Evolutionary conservation across 2,113 vertebrate genomes (phyloP).

Genomic region (Naja naja): DNA sequence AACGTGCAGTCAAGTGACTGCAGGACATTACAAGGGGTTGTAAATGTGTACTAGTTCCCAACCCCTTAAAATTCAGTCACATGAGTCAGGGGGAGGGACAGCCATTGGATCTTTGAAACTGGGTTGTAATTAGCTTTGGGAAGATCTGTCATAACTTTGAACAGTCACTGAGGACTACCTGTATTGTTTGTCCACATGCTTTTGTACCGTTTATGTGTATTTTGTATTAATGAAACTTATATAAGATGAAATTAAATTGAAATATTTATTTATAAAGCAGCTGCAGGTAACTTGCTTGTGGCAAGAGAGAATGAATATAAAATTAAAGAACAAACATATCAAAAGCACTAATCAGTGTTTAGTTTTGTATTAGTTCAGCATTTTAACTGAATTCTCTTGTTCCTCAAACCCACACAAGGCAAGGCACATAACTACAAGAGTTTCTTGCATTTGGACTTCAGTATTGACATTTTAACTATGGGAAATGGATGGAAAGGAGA

Average conservation of each 20-base stretch:
- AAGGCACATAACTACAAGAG: neutral
- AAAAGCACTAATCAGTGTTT: neutral
- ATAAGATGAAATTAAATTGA: neutral
- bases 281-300: neutral
- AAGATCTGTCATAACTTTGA: neutral
- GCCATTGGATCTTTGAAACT: neutral
- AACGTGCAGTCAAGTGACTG: neutral
- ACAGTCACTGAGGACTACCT: neutral
- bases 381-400: neutral
- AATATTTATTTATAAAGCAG: neutral
- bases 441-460: neutral
- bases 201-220: neutral
- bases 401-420: neutral
- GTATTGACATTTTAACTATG: neutral
- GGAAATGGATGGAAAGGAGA: neutral
- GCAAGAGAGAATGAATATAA: neutral
- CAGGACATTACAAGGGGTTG: neutral
- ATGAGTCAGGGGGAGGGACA: neutral
- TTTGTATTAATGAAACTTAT: neutral
- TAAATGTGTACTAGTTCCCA: neutral
- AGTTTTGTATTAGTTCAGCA: neutral
- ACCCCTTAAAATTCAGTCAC: neutral
- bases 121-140: neutral
- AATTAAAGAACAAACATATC: neutral
- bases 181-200: neutral